A percentile compares a stretch with the other conserved stretches of the same genome.
Evolutionary conservation across 2,113 vertebrate genomes (phyloP).

Genomic region (Entelurus aequoreus): DNA sequence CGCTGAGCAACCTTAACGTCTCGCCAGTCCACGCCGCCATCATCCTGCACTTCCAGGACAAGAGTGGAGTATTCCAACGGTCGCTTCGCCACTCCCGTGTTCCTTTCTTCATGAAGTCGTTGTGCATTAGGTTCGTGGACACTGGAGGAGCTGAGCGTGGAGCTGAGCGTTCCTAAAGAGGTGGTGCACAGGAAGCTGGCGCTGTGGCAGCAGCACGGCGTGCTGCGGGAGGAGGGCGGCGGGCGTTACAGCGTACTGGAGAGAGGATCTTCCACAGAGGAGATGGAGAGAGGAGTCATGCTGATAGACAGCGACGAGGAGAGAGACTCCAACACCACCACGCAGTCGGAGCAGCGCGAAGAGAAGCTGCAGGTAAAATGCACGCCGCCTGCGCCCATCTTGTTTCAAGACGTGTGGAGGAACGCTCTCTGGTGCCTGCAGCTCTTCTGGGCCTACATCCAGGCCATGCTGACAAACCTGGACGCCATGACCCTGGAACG

Average conservation of each 20-base stretch:
- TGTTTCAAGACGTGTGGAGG: neutral
- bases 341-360: constrained; percentile 94
- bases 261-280: constrained; percentile 81
- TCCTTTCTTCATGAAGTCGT: neutral
- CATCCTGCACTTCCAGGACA: constrained; percentile 93
- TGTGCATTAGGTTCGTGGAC: constrained; percentile 78
- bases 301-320: constrained; percentile 94
- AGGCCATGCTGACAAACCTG: constrained; percentile 98
- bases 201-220: constrained; percentile 93
- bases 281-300: constrained; percentile 80
- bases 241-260: constrained; percentile 83
- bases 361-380: constrained; percentile 89
- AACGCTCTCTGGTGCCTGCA: constrained; percentile 40
- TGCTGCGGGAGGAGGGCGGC: constrained; percentile 82
- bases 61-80: constrained; percentile 61
- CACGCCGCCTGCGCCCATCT: neutral
- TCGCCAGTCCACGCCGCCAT: constrained; percentile 91
- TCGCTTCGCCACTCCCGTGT: neutral
- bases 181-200: constrained; percentile 87
- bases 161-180: constrained; percentile 81
- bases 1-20: constrained; percentile 81
- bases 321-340: constrained; percentile 92
- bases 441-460: constrained; percentile 98
- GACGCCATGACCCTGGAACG: constrained; percentile 94
- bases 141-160: constrained; percentile 83